These are phyloP conservation scores for Stictonetta naevosa DNA, from an alignment of 2,113 vertebrate genomes.

Conservation along the genomic window DNA sequence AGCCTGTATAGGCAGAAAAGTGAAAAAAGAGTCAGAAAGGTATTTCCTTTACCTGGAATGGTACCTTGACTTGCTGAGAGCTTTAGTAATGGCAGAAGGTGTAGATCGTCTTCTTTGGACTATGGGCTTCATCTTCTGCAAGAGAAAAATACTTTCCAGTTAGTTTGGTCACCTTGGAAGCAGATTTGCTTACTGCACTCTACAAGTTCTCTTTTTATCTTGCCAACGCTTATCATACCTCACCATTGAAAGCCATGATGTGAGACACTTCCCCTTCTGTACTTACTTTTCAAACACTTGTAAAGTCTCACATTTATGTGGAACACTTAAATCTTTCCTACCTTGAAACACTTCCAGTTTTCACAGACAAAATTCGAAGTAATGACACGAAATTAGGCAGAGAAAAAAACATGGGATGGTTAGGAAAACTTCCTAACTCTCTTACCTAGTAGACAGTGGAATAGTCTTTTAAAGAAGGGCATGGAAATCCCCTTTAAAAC, in stretches of 20 bases:
- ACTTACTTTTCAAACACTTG: background rate
- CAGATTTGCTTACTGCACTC: background rate
- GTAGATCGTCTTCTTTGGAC: constrained; percentile 74
- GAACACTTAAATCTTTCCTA: background rate
- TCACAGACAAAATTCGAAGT: background rate
- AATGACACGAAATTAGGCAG: background rate
- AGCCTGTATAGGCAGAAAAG: background rate
- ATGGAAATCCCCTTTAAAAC: background rate
- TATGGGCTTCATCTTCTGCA: constrained; percentile 78
- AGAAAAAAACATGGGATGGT: background rate
- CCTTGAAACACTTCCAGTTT: background rate
- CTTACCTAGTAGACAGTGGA: background rate
- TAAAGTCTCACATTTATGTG: background rate
- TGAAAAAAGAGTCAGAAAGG: background rate
- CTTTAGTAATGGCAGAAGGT: constrained; percentile 73
- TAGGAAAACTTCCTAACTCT: background rate
- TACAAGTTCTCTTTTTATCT: background rate
- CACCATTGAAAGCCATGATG: background rate
- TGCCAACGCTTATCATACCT: background rate
- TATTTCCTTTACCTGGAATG: constrained; percentile 71
- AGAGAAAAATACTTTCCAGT: background rate
- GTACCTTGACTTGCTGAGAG: constrained; percentile 68
- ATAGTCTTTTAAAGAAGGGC: background rate
- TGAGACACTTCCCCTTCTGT: background rate
- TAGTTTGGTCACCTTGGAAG: background rate